Conservation (phyloP, 2,888 invertebrate genomes). For the Abscondita cerata region DNA sequence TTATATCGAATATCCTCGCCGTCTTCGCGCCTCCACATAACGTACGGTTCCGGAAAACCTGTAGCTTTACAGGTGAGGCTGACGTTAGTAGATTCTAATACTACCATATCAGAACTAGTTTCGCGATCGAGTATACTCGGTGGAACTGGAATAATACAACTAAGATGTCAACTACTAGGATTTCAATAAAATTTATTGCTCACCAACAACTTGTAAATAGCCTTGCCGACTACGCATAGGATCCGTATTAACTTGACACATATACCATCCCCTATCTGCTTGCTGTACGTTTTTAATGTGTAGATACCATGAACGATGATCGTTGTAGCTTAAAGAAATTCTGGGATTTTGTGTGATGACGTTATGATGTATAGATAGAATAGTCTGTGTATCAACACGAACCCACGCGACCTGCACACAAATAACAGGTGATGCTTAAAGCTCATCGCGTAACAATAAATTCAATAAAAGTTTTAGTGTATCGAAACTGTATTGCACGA, state of each 20-base stretch:
- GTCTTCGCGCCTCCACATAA: slow-evolving; percentile 92
- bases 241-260: slow-evolving; percentile 93
- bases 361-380: slow-evolving; percentile 89
- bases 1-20: slow-evolving; percentile 89
- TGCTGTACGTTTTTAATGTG: slow-evolving; percentile 90
- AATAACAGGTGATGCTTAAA: slow-evolving; percentile 19
- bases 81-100: slow-evolving; percentile 87
- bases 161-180: slow-evolving; percentile 20
- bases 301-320: slow-evolving; percentile 90
- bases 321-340: slow-evolving; percentile 85
- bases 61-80: slow-evolving; percentile 86
- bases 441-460: slow-evolving; percentile 31
- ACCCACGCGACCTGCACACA: slow-evolving; percentile 87
- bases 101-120: slow-evolving; percentile 91
- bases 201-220: slow-evolving; percentile 90
- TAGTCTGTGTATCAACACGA: slow-evolving; percentile 90
- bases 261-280: slow-evolving; percentile 88
- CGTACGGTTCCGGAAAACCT: slow-evolving; percentile 90
- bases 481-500: slow-evolving; percentile 38
- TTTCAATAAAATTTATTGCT: slow-evolving; percentile 54
- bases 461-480: slow-evolving; percentile 39
- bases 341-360: slow-evolving; percentile 91
- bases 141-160: slow-evolving; percentile 71
- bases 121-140: slow-evolving; percentile 89
- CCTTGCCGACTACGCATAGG: slow-evolving; percentile 92